Conservation (phyloP, 2,113 vertebrate genomes). For the Mesoclemmys tuberculata region DNA sequence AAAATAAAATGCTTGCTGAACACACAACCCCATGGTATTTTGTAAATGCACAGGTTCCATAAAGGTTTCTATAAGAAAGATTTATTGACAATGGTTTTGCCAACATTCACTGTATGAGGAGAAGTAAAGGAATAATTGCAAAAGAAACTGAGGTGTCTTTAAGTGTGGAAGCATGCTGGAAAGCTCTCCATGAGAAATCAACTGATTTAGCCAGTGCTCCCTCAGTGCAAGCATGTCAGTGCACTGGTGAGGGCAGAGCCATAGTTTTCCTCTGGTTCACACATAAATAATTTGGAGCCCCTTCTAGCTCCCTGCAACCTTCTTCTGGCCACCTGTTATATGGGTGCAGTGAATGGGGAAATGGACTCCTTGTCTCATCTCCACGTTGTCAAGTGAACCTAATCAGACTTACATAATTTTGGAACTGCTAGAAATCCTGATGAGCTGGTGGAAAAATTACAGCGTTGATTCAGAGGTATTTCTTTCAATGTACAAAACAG, state of each 20-base stretch:
- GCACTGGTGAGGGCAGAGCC: background rate
- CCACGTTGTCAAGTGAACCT: constrained; percentile 35
- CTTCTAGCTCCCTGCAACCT: background rate
- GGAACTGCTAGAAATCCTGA: constrained; percentile 45
- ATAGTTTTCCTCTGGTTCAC: background rate
- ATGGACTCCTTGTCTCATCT: constrained; percentile 60
- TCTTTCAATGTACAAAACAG: constrained; percentile 52
- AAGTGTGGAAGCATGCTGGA: background rate
- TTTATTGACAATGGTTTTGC: background rate
- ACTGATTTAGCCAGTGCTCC: background rate
- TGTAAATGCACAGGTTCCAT: background rate
- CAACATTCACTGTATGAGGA: background rate
- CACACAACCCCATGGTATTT: background rate
- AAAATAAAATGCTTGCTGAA: constrained; percentile 1
- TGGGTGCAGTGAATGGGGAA: constrained; percentile 43
- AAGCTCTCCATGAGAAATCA: background rate
- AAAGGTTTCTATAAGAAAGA: background rate
- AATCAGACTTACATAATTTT: constrained; percentile 42
- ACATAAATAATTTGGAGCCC: background rate
- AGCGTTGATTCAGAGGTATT: constrained; percentile 45
- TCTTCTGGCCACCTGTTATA: constrained; percentile 21
- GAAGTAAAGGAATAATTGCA: background rate
- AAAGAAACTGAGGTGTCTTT: background rate
- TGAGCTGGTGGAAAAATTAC: constrained; percentile 47
- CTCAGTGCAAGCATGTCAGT: background rate